Conservation (phyloP, 2,113 vertebrate genomes). For the Buteo buteo region DNA sequence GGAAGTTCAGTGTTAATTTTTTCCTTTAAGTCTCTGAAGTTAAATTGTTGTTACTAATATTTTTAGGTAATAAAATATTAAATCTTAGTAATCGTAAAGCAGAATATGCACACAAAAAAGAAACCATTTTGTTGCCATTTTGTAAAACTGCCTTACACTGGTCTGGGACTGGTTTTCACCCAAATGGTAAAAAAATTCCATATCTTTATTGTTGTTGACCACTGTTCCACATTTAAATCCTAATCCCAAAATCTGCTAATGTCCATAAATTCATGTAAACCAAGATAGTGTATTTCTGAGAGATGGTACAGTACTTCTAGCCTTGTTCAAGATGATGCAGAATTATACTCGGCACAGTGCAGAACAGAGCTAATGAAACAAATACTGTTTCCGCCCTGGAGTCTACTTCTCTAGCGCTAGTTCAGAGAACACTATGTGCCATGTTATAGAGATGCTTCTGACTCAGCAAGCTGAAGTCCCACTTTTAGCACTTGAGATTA, state of each 20-base stretch:
- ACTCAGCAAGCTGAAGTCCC: background rate
- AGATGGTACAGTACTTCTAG: background rate
- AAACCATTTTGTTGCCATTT: background rate
- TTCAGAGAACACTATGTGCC: background rate
- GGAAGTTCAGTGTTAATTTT: background rate
- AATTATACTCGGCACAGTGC: rapidly evolving
- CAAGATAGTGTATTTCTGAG: background rate
- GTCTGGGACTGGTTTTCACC: background rate
- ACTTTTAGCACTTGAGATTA: background rate
- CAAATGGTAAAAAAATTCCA: background rate
- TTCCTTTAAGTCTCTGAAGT: background rate
- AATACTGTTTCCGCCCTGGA: background rate
- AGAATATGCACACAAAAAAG: background rate
- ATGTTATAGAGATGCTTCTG: background rate
- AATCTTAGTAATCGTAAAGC: background rate
- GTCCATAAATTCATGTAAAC: background rate
- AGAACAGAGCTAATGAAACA: background rate
- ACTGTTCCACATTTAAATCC: background rate
- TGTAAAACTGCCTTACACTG: rapidly evolving
- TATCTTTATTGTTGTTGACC: background rate
- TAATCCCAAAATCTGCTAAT: background rate
- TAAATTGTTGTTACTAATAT: background rate
- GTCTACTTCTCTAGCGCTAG: background rate
- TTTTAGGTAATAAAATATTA: background rate
- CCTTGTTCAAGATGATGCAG: background rate